Base-by-base conservation (phyloP, 2,888 invertebrate species). In the Alloplasta piceator region DNA sequence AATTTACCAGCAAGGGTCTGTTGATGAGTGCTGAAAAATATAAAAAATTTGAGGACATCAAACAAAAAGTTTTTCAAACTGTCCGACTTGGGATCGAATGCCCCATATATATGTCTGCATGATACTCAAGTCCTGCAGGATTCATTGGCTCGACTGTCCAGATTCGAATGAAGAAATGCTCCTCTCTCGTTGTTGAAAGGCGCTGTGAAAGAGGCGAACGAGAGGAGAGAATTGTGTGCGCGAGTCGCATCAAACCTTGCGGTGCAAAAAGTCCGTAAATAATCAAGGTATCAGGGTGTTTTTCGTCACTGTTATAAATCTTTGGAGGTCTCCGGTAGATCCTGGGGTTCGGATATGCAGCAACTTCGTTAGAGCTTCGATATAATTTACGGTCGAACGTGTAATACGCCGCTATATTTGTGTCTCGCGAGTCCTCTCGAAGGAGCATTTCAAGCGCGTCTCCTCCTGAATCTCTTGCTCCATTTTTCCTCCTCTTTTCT, bases 341-440 rank as follows among this genome's bases (percentile, higher is more conserved):
- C 74, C 55, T 67, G 46, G 48, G 48, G 61, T 78, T 64, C 66
- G 79, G 68, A 55, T 76, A 58, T 67, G 83, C 84, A 87, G 87
- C 89, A 86, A 89, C 89, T 89, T 89, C 88, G 89, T 89, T 89
- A 89, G 86, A n/a, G n/a, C 78, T 81, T 79, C 83, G 76, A 85
- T 85, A 83, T 89, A 86, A 89, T 89, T 89, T 89, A 89, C 85
- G 86, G 80, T 82, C 85, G 83, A 85, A 73, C 80, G 85, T 26
- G 26, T 78, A 85, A 78, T 82, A 72, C 78, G 82, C 68, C 66
- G 77, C 73, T 82, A 81, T 80, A 76, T 72, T 64, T 61, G 63
- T 73, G 60, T 58, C 77, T 77, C 68, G 64, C 70, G 76, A 73
- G 52, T 56, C 43, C 68, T 73, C 67, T 66, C 70, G 43, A 26